phyloP scores from a whole-genome alignment of 2,797 vertebrate species.

The Cyclura pinguis region DNA sequence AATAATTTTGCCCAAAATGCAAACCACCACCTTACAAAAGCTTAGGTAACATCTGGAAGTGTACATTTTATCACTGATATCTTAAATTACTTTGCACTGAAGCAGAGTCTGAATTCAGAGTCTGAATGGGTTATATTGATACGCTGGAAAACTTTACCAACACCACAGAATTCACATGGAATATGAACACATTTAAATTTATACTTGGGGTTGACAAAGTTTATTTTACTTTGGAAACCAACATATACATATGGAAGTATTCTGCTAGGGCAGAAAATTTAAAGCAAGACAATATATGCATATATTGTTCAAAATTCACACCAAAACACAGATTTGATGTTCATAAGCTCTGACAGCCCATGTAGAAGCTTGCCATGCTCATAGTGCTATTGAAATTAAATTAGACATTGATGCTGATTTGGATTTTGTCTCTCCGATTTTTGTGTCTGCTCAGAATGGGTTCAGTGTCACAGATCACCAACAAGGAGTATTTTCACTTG shows the following conservation, averaged over 20 bases:
- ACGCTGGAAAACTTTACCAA: not conserved
- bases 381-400: slow-evolving; percentile 3
- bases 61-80: not conserved
- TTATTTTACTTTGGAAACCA: not conserved
- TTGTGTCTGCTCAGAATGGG: not conserved
- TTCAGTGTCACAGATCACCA: not conserved
- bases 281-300: not conserved
- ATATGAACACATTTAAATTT: too few relatives aligned
- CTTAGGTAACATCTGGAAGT: not conserved
- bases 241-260: not conserved
- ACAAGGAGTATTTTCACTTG: not conserved
- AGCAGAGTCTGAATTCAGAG: not conserved
- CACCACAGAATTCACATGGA: not conserved
- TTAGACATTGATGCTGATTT: not conserved
- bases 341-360: slow-evolving; percentile 3
- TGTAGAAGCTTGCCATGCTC: not conserved
- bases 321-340: slow-evolving; percentile 1
- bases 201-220: not conserved
- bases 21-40: not conserved
- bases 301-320: not conserved
- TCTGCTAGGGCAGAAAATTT: not conserved
- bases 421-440: not conserved
- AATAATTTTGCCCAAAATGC: not conserved
- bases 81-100: not conserved
- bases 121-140: not conserved